Evolutionary conservation across 1,140 invertebrate genomes (phyloP).

Genomic region (Temnothorax curvispinosus): DNA sequence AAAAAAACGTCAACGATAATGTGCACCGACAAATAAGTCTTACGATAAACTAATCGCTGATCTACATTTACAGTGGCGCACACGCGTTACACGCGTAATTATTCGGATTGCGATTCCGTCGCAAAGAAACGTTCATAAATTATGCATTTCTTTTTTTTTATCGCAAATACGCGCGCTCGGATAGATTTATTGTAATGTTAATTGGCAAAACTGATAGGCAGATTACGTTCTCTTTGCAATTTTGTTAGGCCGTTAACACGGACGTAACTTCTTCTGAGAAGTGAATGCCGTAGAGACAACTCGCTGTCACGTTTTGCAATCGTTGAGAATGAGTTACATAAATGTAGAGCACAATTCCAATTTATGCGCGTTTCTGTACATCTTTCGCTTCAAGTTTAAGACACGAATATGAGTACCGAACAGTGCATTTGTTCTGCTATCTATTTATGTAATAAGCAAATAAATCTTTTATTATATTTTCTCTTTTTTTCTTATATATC

Average conservation of each 20-base stretch:
- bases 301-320: conserved; percentile 28
- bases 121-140: conserved; percentile 43
- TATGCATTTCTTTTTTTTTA: background rate
- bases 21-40: conserved; percentile 43
- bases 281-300: conserved; percentile 1
- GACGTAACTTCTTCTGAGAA: conserved; percentile 19
- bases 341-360: conserved; percentile 12
- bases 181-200: conserved; percentile 49
- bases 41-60: conserved; percentile 55
- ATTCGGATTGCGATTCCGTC: background rate
- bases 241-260: conserved; percentile 9
- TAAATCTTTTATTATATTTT: background rate
- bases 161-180: background rate
- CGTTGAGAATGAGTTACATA: conserved; percentile 30
- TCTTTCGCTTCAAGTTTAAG: background rate
- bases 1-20: conserved; percentile 35
- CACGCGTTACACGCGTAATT: background rate
- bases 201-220: conserved; percentile 4
- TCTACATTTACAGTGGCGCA: conserved; percentile 8
- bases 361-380: conserved; percentile 10
- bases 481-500: background rate
- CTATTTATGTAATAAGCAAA: background rate
- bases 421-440: background rate
- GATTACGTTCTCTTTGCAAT: conserved; percentile 22
- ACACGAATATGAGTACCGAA: too few species aligned